Percentiles rank a stretch among this genome's conserved stretches.
phyloP scores from a whole-genome alignment of 2,797 vertebrate genomes.

The Ibycter americanus region DNA sequence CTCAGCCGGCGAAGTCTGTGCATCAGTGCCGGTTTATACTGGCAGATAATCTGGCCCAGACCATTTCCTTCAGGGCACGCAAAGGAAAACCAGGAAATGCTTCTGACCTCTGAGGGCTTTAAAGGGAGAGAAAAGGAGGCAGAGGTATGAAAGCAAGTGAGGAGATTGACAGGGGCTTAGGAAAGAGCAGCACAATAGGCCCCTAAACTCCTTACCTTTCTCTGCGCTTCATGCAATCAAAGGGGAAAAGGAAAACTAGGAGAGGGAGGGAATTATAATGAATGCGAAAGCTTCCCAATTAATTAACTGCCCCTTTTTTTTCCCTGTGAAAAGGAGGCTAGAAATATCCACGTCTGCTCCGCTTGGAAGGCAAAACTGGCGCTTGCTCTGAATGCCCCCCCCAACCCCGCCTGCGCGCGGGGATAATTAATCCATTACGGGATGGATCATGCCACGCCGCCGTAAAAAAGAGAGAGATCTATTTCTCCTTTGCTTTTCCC shows the following conservation, averaged over 20 bases:
- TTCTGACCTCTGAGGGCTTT: constrained; percentile 40
- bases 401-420: not conserved
- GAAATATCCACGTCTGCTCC: constrained; percentile 48
- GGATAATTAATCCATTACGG: constrained; percentile 71
- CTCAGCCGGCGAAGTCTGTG: not conserved
- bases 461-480: constrained; percentile 3
- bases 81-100: constrained; percentile 48
- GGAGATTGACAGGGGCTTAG: not conserved
- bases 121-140: not conserved
- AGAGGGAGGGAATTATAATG: not conserved
- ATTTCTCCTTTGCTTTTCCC: constrained; percentile 31
- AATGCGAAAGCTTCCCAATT: constrained; percentile 38
- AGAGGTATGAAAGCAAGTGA: not conserved
- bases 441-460: constrained; percentile 15
- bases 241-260: not conserved
- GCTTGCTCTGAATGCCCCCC: not conserved
- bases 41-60: not conserved
- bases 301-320: constrained; percentile 69
- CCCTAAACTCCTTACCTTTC: not conserved
- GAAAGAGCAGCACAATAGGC: not conserved
- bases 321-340: not conserved
- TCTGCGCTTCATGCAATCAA: not conserved
- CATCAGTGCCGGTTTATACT: not conserved
- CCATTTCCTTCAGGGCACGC: not conserved
- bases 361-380: constrained; percentile 56